phyloP scores from a whole-genome alignment of 2,113 vertebrate genomes.

The Nannospalax galili region DNA sequence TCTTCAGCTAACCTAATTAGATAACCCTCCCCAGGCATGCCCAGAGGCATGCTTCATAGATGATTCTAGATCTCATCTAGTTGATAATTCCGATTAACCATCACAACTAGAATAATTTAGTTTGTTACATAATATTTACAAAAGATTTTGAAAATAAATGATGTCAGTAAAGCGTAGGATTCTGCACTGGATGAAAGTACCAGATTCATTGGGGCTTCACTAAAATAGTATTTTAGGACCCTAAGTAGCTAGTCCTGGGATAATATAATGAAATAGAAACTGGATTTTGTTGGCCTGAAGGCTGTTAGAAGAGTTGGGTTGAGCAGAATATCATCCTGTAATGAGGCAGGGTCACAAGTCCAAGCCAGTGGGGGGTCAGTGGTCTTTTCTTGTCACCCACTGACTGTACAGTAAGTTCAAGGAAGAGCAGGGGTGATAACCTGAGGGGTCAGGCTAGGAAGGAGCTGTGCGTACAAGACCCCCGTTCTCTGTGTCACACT shows the following conservation, averaged over 20 bases:
- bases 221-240: neutral
- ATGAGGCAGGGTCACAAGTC: slow-evolving; percentile 20
- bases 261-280: neutral
- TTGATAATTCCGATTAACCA: neutral
- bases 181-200: neutral
- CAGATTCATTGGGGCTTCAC: neutral
- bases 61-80: neutral
- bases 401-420: neutral
- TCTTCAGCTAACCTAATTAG: neutral
- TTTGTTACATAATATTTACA: neutral
- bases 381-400: neutral
- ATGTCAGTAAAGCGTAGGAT: neutral
- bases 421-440: neutral
- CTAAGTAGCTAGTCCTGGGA: neutral
- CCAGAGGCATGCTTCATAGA: neutral
- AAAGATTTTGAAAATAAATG: neutral
- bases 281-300: neutral
- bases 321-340: neutral
- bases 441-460: neutral
- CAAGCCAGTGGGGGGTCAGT: neutral
- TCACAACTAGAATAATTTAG: neutral
- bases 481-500: rapidly evolving
- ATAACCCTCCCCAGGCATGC: neutral
- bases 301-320: neutral
- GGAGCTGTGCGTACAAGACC: rapidly evolving